These are phyloP conservation scores for Panagrolaimus sp. DNA, from an alignment of 1,140 invertebrate genomes.

Conservation along the genomic window DNA sequence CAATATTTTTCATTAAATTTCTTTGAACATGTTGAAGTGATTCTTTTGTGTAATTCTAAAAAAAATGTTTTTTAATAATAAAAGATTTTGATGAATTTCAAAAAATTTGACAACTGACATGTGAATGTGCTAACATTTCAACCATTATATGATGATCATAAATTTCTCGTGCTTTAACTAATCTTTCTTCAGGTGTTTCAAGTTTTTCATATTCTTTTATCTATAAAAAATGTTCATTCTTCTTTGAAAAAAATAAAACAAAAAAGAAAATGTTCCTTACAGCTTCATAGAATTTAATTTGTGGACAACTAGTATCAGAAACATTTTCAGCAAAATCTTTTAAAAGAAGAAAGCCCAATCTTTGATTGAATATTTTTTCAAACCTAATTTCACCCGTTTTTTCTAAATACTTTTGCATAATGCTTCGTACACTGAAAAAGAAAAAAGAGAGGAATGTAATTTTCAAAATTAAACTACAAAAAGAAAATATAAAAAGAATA, in stretches of 20 bases:
- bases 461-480: conserved; percentile 14
- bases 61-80: conserved; percentile 4
- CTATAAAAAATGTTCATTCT: conserved; percentile 64
- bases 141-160: conserved; percentile 99
- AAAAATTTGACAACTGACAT: conserved; percentile 63
- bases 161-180: conserved; percentile 86
- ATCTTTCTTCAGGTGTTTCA: conserved; percentile 88
- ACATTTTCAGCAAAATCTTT: conserved; percentile 98
- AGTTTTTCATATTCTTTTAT: conserved; percentile 97
- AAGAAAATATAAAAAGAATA: conserved; percentile 5
- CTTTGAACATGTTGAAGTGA: conserved; percentile 93
- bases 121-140: conserved; percentile 92
- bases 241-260: conserved; percentile 13
- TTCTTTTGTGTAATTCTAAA: conserved; percentile 89
- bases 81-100: conserved; percentile 9
- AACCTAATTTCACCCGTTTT: conserved; percentile 98
- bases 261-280: conserved; percentile 57
- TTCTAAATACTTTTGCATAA: conserved; percentile 98
- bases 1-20: conserved; percentile 91
- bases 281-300: conserved; percentile 99
- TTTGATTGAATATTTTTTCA: conserved; percentile 99
- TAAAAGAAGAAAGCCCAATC: conserved; percentile 95
- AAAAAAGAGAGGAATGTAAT: conserved; percentile 9
- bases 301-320: conserved; percentile 87
- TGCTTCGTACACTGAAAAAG: conserved; percentile 85